Percentiles rank a stretch among this genome's conserved stretches.
Evolutionary conservation across 2,888 invertebrate genomes (phyloP).

Genomic region (Marasmarcha lunaedactyla): DNA sequence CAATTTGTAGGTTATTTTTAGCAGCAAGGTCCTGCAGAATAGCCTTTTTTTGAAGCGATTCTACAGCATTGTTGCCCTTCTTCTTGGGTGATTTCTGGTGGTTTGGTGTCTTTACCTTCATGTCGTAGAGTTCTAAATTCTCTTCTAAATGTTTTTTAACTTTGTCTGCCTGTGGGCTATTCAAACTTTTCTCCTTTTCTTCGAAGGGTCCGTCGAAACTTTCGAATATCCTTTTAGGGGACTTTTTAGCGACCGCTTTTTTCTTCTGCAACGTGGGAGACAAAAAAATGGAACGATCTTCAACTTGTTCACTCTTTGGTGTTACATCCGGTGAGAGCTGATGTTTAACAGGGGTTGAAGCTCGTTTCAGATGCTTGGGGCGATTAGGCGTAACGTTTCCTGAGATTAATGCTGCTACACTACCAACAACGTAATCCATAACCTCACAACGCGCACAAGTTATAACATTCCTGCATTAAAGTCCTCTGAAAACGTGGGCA

Average conservation of each 20-base stretch:
- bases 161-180: constrained; percentile 48
- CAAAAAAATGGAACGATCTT: constrained; percentile 51
- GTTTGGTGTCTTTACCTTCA: constrained; percentile 10
- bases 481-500: constrained; percentile 1
- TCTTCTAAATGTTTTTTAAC: constrained; percentile 51
- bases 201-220: constrained; percentile 38
- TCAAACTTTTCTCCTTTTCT: constrained; percentile 20
- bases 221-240: constrained; percentile 58
- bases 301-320: constrained; percentile 51
- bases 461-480: background rate
- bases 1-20: constrained; percentile 11
- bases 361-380: constrained; percentile 47
- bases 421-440: constrained; percentile 69
- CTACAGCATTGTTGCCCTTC: constrained; percentile 13
- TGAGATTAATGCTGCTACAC: constrained; percentile 69
- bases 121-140: constrained; percentile 29
- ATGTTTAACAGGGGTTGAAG: constrained; percentile 55
- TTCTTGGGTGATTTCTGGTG: constrained; percentile 23
- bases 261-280: constrained; percentile 56
- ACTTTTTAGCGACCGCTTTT: constrained; percentile 56
- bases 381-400: constrained; percentile 69
- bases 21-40: background rate
- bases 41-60: background rate
- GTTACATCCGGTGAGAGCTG: constrained; percentile 54
- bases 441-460: constrained; percentile 6